Base-by-base conservation (phyloP, 2,113 vertebrate genomes). In the Callospermophilus lateralis region DNA sequence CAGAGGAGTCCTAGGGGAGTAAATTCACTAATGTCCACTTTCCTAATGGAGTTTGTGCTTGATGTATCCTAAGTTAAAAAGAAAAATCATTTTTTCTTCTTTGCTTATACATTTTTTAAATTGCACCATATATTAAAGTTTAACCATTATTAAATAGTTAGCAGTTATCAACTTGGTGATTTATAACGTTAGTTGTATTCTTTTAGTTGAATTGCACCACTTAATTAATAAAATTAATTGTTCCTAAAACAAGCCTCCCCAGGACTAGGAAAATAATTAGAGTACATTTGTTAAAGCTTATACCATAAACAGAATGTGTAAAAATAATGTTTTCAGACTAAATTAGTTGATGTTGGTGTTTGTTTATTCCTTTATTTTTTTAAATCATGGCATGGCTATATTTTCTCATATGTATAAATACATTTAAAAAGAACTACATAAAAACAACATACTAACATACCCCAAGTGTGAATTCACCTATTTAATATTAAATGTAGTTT, bases 141-240 rank as follows among this genome's bases (percentile, higher is more conserved):
- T 84, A 51, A 30, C 17, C 6, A 42, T 91, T 16, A 70, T 85
- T 88, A 51, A 85, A 63, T 81, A 39, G 53, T 93, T 78, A 85
- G 77, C 32, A 22, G 8, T 65, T 89, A 78, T 51, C 53, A 78
- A 39, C 42, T 89, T 63, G 45, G 10, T 45, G 93, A 92, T 83
- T 96, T 93, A 78, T 34, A 77, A 48, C 63, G 51, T 96, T 30
- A 84, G 90, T 16, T 88, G 61, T 55, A 34, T 67, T 72, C 83
- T 12, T 37, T 87, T 76, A 58, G 42, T 53, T 80, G 7, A 3
- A 68, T 70, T 74, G 8, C 73, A 55, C 85, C 32, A 85, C 9
- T 90, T 77, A 74, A 68, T 94, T 93, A 90, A 63, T 42, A 87
- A 68, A 94, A 85, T 94, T 53, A 79, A 77, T 78, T 87, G 10